Conservation (phyloP, 2,113 vertebrate species). For the pig (Sus scrofa) region T2T-Sscrofa CM000824.6:203164501-203165000, state of each 20-base stretch:
- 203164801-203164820: neutral
- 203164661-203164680: neutral
- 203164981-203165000: neutral
- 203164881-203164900: neutral
- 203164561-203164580: neutral
- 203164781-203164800: slow-evolving; percentile 11
- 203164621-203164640: neutral
- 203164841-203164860: neutral
- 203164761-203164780: slow-evolving; percentile 31
- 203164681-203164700: slow-evolving; percentile 2
- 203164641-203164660: neutral
- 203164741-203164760: neutral
- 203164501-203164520: slow-evolving; percentile 39
- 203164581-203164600: neutral
- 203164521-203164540: neutral
- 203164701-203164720: neutral
- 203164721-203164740: neutral
- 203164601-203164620: neutral
- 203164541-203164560: slow-evolving; percentile 20
- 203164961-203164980: neutral
- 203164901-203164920: neutral
- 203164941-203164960: neutral
- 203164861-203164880: neutral
- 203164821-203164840: slow-evolving; percentile 32
- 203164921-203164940: neutral